A percentile compares a stretch with the other conserved stretches of the same genome.
Evolutionary conservation across 2,797 vertebrate genomes (phyloP).

Genomic region (Oceanodroma leucorhoa): DNA sequence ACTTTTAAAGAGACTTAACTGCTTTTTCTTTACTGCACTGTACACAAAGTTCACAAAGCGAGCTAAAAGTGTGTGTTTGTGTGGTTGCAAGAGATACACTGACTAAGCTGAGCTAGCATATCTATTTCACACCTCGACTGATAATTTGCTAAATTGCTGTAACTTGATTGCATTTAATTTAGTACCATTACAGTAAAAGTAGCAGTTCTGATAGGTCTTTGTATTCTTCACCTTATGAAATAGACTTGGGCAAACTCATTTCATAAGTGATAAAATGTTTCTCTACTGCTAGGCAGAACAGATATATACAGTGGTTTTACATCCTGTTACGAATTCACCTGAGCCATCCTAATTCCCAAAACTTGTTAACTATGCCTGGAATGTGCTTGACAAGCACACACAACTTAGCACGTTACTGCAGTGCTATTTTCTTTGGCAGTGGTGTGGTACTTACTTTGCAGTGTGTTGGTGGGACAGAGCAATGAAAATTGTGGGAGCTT

Average conservation of each 20-base stretch:
- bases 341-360: background rate
- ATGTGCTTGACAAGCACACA: conserved; percentile 1
- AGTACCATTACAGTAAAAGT: background rate
- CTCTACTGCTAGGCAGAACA: background rate
- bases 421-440: conserved; percentile 16
- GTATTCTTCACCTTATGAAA: background rate
- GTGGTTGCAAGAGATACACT: background rate
- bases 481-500: conserved; percentile 37
- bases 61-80: background rate
- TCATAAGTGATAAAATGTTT: background rate
- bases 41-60: background rate
- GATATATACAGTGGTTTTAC: background rate
- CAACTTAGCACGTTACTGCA: background rate
- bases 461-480: background rate
- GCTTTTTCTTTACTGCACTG: background rate
- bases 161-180: background rate
- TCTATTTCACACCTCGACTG: background rate
- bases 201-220: background rate
- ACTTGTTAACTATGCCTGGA: background rate
- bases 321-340: background rate
- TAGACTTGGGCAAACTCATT: background rate
- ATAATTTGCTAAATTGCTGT: background rate
- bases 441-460: conserved; percentile 29
- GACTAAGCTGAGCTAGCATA: background rate
- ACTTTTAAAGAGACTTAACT: background rate